Conservation (phyloP, 2,797 vertebrate genomes). For the Lycodopsis pacificus region DNA sequence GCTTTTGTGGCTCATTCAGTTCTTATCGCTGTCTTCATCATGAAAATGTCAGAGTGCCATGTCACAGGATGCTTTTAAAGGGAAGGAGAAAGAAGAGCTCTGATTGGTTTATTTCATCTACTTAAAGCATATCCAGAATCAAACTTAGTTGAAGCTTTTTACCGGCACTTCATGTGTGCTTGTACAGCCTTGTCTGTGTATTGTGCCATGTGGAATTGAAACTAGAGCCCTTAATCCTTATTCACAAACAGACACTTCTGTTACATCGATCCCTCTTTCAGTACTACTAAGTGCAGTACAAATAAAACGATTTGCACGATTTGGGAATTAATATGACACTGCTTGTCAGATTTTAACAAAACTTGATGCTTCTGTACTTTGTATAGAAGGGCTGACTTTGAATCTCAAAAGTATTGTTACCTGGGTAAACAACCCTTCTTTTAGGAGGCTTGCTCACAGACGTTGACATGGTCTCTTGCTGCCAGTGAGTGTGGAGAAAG, state of each 20-base stretch:
- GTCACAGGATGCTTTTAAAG: slow-evolving; percentile 34
- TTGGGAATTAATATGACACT: neutral
- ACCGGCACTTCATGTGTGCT: neutral
- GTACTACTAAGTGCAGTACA: neutral
- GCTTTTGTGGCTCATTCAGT: slow-evolving; percentile 36
- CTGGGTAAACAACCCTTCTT: neutral
- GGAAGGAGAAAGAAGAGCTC: neutral
- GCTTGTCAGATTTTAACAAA: neutral
- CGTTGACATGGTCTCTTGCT: neutral
- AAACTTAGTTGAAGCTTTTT: neutral
- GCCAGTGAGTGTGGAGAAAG: slow-evolving; percentile 13
- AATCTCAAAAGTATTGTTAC: neutral
- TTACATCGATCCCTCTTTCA: neutral
- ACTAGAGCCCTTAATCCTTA: slow-evolving; percentile 24
- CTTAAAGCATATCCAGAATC: neutral
- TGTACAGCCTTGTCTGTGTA: neutral
- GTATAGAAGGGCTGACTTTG: neutral
- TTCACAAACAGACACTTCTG: slow-evolving; percentile 17
- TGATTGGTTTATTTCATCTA: neutral
- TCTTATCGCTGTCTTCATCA: slow-evolving; percentile 39
- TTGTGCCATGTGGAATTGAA: neutral
- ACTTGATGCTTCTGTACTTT: neutral
- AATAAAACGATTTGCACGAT: slow-evolving; percentile 16
- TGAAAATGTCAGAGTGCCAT: slow-evolving; percentile 51
- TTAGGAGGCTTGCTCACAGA: neutral